Evolutionary conservation across 1,140 invertebrate species (phyloP).

Genomic region (Arion vulgaris): DNA sequence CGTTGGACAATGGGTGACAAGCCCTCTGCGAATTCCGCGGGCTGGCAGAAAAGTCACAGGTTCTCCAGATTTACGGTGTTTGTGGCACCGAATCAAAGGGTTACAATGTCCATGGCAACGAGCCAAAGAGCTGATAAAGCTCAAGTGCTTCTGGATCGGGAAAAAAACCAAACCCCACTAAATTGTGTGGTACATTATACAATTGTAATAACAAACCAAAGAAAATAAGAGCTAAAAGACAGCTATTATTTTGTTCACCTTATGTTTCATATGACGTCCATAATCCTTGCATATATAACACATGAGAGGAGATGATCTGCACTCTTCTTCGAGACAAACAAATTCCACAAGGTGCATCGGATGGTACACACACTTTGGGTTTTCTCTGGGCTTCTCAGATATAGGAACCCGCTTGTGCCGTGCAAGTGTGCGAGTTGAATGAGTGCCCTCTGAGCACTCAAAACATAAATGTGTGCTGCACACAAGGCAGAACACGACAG

Average conservation of each 20-base stretch:
- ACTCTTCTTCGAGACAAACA: constrained; percentile 77
- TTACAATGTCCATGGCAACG: too few relatives aligned
- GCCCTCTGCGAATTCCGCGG: too few relatives aligned
- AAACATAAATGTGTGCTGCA: constrained; percentile 78
- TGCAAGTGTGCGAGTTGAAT: constrained; percentile 76
- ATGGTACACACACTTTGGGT: constrained; percentile 77
- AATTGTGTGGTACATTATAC: too few relatives aligned
- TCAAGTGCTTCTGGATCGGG: too few relatives aligned
- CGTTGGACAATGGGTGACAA: too few relatives aligned
- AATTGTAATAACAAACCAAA: too few relatives aligned
- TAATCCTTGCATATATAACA: constrained; percentile 79
- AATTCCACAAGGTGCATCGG: constrained; percentile 78
- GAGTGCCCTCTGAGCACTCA: constrained; percentile 76
- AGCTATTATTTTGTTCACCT: constrained; percentile 66
- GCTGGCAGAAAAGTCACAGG: too few relatives aligned
- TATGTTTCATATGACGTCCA: constrained; percentile 77
- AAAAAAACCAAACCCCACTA: too few relatives aligned
- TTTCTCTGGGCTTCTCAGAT: constrained; percentile 78
- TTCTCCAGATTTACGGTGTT: too few relatives aligned
- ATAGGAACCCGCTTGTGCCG: constrained; percentile 77
- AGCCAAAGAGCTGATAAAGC: too few relatives aligned
- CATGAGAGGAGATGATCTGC: constrained; percentile 75
- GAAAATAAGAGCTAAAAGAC: too few relatives aligned
- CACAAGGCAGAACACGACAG: constrained; percentile 78
- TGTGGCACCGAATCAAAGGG: too few relatives aligned